Base-by-base conservation (phyloP, 2,797 vertebrate genomes). In the Dryobates pubescens region DNA sequence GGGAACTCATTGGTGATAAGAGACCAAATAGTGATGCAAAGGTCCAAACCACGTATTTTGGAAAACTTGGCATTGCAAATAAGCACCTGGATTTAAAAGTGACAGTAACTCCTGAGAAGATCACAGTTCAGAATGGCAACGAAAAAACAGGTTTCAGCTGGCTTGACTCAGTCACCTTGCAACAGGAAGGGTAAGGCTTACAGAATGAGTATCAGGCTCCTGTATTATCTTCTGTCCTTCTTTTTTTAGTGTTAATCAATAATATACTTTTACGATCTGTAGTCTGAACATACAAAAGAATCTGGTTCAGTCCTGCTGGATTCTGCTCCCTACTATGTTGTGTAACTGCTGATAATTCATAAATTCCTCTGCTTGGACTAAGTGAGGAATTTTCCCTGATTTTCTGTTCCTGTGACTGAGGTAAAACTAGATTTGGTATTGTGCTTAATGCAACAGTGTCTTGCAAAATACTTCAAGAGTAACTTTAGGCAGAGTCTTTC, bases 1-100 rank as follows among this genome's bases (percentile, higher is more conserved):
- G 98, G 22, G 96, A 99, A 93, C 98, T 98, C 77, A 98, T 98
- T 90, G 98, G 98, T 51, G 98, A 98, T 73, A 98, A 98, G 95
- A 97, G 70, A 86, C 23, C 78, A 73, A 93, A 81, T 20, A 72
- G 89, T 22, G 87, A 91, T 70, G 96, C 92, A 57, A 97, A 98
- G 41, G 67, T 94, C 73, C 95, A 96, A 68, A 98, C 98, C 80
- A 99, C 98, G 0, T 99, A 99, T 95, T 99, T 99, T 97, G 98
- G 98, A 29, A 98, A 95, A 87, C 96, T 99, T 97, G 98, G 98
- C 58, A 98, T 99, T 86, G 79, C 95, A 94, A 98, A 97, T 62
- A 79, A 97, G 82, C 96, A 93, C 13, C 94, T 98, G 89, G 94
- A 97, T 47, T 79, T 99, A 82, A 98, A 89, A 92, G 80, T 99